Evolutionary conservation across 2,888 invertebrate genomes (phyloP), one percentile per base, ranked within the genome.

Genomic region (Agrotis puta): DNA sequence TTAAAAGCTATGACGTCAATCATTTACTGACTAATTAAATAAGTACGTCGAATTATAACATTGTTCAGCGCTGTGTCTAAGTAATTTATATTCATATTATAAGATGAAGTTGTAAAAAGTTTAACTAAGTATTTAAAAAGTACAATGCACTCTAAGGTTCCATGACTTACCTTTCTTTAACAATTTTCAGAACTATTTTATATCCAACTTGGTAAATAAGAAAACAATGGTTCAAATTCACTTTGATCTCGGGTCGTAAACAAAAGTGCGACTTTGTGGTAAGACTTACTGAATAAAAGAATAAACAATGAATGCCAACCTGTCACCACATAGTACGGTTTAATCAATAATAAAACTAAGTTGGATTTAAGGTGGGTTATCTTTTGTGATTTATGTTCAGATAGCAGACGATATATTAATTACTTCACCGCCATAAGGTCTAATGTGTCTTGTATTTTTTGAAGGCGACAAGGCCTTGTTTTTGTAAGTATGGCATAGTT

Each of bases 151-250:
- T 54, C 48, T 18, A 33, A 43, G 18, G 57, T 61, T 65, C 20
- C 24, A 4, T 3, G 76, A 24, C 56, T 56, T 24, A 48, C 5
- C 16, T 51, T 57, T 75, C 48, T 76, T 58, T 53, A 18, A 53
- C 53, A 74, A 48, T 61, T 58, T 2, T 62, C 9, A 24, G 9
- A 48, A 50, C 39, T 50, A 77, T 77, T 77, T 63, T 59, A 22
- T 45, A 68, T 70, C 45, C 22, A 22, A 51, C 56, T 74, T 77
- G 48, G 16, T 53, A 67, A 77, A 77, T 53, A 68, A 81, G 18
- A 68, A 77, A 63, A 59, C 62, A 77, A 77, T 56, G 43, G 67
- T 39, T 53, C 24, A 66, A 20, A 57, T 39, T 53, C 43, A 66
- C 33, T 53, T 48, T 27, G 11, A 56, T 51, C 22, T 48, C 13